These are phyloP conservation scores for Halichoerus grypus DNA, from an alignment of 2,113 vertebrate genomes.

Conservation along the genomic window DNA sequence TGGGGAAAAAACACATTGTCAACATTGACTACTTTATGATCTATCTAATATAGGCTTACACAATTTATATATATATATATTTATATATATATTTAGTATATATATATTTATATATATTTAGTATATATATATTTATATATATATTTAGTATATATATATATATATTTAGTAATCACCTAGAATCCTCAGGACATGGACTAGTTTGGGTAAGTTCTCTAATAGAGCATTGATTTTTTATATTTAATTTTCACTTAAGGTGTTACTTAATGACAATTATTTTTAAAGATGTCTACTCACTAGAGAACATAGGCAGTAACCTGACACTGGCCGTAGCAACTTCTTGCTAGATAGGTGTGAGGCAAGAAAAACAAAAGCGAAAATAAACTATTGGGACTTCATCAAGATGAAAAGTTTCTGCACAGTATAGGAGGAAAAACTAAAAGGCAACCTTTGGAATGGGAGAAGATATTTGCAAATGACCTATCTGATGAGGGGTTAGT, in stretches of 20 bases:
- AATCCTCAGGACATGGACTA: neutral
- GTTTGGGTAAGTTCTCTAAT: neutral
- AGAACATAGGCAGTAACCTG: neutral
- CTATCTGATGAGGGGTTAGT: neutral
- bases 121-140: too few relatives aligned
- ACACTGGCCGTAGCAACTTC: neutral
- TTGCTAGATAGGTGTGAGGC: neutral
- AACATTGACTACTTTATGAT: neutral
- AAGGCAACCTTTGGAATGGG: neutral
- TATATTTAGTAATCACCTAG: neutral
- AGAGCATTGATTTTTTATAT: neutral
- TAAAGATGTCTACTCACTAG: neutral
- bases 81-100: neutral
- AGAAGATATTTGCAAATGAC: neutral
- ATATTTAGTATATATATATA: too few relatives aligned
- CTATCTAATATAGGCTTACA: neutral
- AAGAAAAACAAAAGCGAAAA: neutral
- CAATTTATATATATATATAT: too few relatives aligned
- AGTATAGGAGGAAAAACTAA: neutral
- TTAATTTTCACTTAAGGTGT: constrained; percentile 25
- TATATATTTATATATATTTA: too few relatives aligned
- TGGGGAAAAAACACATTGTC: neutral
- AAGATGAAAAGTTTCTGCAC: neutral
- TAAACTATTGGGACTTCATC: neutral
- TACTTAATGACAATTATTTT: neutral